Conservation (phyloP, 2,888 invertebrate species). For the Eupsilia transversa region DNA sequence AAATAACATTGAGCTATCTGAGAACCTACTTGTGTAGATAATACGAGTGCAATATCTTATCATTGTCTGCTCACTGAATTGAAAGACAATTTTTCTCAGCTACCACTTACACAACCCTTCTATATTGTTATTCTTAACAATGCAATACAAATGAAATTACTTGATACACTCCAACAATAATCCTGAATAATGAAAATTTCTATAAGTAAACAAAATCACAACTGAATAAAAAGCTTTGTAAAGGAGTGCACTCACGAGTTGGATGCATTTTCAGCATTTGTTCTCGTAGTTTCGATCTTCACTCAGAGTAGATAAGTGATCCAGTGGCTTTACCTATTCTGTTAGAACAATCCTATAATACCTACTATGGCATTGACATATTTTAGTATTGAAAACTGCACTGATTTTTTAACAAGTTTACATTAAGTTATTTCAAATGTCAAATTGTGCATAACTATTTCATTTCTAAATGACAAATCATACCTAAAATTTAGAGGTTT, state of each 20-base stretch:
- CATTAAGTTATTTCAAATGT: too few species aligned
- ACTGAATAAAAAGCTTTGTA: constrained; percentile 61
- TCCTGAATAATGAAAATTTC: constrained; percentile 23
- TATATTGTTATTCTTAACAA: constrained; percentile 37
- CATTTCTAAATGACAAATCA: neutral
- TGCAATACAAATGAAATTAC: constrained; percentile 44
- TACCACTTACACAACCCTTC: constrained; percentile 10
- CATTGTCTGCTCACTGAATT: constrained; percentile 42
- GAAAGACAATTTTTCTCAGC: constrained; percentile 30
- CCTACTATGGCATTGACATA: too few species aligned
- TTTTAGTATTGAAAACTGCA: too few species aligned
- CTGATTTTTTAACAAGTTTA: neutral
- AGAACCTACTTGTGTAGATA: neutral
- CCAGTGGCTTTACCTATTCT: constrained; percentile 59
- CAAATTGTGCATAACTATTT: neutral
- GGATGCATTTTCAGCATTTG: constrained; percentile 73
- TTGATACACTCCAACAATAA: constrained; percentile 38
- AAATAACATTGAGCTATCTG: neutral
- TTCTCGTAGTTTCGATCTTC: constrained; percentile 71
- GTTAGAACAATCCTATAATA: neutral
- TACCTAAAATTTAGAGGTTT: neutral
- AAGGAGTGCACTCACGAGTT: constrained; percentile 71
- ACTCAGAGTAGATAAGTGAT: constrained; percentile 70
- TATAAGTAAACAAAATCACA: constrained; percentile 36
- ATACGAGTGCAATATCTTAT: constrained; percentile 25